A percentile compares a stretch with the other conserved stretches of the same genome.
phyloP scores from a whole-genome alignment of 2,113 vertebrate genomes.

The Corvus moneduloides region DNA sequence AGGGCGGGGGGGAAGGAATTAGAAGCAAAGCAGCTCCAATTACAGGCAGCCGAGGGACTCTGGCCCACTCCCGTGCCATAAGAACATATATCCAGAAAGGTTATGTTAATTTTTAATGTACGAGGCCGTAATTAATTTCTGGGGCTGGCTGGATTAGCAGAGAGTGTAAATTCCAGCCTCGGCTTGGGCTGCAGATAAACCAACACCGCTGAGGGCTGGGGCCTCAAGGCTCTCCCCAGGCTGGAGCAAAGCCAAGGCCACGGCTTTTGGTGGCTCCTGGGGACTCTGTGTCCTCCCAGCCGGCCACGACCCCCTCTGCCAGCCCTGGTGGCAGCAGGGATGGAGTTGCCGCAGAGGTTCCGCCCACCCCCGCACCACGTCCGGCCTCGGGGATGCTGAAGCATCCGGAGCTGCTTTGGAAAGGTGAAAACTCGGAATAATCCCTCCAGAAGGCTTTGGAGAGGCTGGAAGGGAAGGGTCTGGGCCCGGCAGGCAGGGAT shows the following conservation, averaged over 20 bases:
- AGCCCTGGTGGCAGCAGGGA: neutral
- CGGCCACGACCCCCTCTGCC: neutral
- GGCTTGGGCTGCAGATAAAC: conserved; percentile 2
- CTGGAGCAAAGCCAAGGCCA: neutral
- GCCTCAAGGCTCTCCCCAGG: rapidly evolving
- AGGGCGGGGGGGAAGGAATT: neutral
- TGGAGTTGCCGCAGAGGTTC: rapidly evolving
- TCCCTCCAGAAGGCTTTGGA: neutral
- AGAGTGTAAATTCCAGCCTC: conserved; percentile 64
- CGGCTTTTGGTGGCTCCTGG: neutral
- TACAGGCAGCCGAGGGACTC: conserved; percentile 41
- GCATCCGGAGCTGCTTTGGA: neutral
- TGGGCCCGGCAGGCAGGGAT: neutral
- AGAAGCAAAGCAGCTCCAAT: conserved; percentile 23
- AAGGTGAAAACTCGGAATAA: neutral
- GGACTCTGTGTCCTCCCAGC: neutral
- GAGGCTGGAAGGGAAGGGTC: neutral
- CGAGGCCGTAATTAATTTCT: conserved; percentile 67
- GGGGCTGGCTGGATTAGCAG: conserved; percentile 57
- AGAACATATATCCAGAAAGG: conserved; percentile 61
- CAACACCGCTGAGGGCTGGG: neutral
- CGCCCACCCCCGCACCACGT: rapidly evolving
- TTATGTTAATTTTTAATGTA: conserved; percentile 72
- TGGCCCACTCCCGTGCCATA: conserved; percentile 3
- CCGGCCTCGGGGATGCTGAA: rapidly evolving